Evolutionary conservation across 2,888 invertebrate genomes (phyloP).

Genomic region (Drosophila maculinotata): DNA sequence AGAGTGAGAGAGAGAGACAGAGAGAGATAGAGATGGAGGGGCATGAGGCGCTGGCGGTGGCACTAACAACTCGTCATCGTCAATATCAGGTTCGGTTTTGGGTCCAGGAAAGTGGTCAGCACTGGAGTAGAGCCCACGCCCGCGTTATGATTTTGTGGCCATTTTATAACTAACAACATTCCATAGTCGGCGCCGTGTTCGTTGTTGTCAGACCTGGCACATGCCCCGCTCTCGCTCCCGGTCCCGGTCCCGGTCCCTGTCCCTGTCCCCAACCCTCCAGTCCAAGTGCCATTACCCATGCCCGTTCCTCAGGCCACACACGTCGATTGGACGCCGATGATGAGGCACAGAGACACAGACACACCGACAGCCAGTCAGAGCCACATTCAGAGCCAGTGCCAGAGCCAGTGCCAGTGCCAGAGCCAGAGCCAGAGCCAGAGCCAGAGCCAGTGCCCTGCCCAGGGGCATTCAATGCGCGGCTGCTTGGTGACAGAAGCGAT

Average conservation of each 20-base stretch:
- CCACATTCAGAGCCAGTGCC: constrained; percentile 16
- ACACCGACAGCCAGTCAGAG: constrained; percentile 13
- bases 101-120: constrained; percentile 46
- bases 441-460: constrained; percentile 39
- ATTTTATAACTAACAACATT: constrained; percentile 78
- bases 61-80: constrained; percentile 70
- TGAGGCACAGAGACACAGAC: constrained; percentile 46
- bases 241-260: constrained; percentile 1
- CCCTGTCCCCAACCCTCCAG: not conserved
- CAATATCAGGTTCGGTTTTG: constrained; percentile 71
- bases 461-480: constrained; percentile 44
- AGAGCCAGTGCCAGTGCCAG: constrained; percentile 5
- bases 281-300: constrained; percentile 19
- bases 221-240: constrained; percentile 9
- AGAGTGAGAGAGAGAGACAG: not conserved
- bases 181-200: constrained; percentile 61
- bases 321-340: constrained; percentile 57
- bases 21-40: constrained; percentile 3
- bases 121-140: constrained; percentile 66
- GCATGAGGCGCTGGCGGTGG: constrained; percentile 19
- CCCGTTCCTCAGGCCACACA: constrained; percentile 59
- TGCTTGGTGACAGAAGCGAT: constrained; percentile 70
- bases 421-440: too few relatives aligned
- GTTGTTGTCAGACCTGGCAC: constrained; percentile 30
- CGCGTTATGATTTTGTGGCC: constrained; percentile 81